Evolutionary conservation across 2,888 invertebrate species (phyloP), one percentile per base, ranked within the genome.

Genomic region (Isoperla grammatica): DNA sequence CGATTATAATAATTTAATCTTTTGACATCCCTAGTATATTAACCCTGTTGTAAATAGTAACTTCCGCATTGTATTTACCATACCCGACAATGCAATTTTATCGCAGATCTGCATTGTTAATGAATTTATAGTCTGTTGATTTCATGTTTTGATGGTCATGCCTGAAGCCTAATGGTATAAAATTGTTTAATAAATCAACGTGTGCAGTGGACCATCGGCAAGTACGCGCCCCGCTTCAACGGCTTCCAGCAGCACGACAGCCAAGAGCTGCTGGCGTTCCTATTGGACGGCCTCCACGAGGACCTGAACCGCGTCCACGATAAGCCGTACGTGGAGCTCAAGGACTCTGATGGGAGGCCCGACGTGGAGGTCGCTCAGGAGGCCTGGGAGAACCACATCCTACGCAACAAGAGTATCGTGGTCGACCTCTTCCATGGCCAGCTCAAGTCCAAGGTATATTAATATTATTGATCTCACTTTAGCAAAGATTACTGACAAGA

Each of bases 221-320:
- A 90, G 70, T 87, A 90, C 77, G 91, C 92, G 58, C 90, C 91
- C 37, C 83, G 87, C 67, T 88, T 95, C 72, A 86, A 85, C 65
- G 92, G 92, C 63, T 91, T 91, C 66, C 91, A 91, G 11, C 95
- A 95, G 76, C 95, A 95, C 76, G 95, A 95, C 79, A 91, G 93
- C 56, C 95, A 91, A 68, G 95, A 95, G 77, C 79, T 95, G 66
- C 81, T 95, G 35, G 92, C 93, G 56, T 95, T 95, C 85, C 78
- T 95, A 65, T 78, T 95, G 68, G 95, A 95, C 77, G 88, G 91
- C 54, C 79, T 95, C 66, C 95, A 95, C 75, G 94, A 95, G 78
- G 94, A 95, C 75, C 80, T 95, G 65, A 94, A 94, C 77, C 78
- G 93, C 11, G 90, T 90, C 0, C 81, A 80, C 65, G 78, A 81